A percentile compares a stretch with the other conserved stretches of the same genome.
These are phyloP conservation scores for Pontoporia blainvillei DNA, from an alignment of 2,113 vertebrate genomes.

Conservation along the genomic window DNA sequence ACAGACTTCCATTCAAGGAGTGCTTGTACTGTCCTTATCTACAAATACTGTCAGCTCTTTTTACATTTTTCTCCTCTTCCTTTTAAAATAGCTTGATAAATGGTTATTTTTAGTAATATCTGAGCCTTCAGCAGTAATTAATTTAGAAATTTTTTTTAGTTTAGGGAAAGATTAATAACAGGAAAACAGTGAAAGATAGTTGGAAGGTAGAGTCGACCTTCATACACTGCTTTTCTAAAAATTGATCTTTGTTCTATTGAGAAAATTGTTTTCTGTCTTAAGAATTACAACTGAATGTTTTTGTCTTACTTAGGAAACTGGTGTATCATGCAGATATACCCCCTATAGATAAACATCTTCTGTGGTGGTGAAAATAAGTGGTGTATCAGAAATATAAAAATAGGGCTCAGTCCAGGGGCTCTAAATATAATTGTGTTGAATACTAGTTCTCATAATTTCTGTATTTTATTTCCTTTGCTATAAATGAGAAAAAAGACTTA, in stretches of 20 bases:
- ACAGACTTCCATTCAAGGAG: not conserved
- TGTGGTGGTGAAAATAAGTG: slow-evolving; percentile 6
- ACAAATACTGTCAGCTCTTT: not conserved
- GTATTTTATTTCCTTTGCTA: slow-evolving; percentile 19
- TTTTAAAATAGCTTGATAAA: not conserved
- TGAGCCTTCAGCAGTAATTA: not conserved
- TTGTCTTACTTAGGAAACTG: slow-evolving; percentile 14
- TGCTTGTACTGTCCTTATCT: not conserved
- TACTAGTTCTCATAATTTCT: slow-evolving; percentile 7
- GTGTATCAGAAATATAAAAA: not conserved
- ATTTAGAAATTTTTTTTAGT: not conserved
- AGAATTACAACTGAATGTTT: slow-evolving; percentile 11
- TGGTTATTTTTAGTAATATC: not conserved
- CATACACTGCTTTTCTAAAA: not conserved
- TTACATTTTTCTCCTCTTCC: not conserved
- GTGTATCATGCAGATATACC: not conserved
- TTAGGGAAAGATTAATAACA: not conserved
- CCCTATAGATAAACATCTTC: not conserved
- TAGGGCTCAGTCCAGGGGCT: not conserved
- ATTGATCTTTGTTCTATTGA: slow-evolving; percentile 16
- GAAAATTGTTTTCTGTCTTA: slow-evolving; percentile 30
- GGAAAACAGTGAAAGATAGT: slow-evolving; percentile 34
- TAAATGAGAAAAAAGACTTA: slow-evolving; percentile 10
- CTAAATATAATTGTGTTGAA: slow-evolving; percentile 23
- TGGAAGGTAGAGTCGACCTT: slow-evolving; percentile 19